Conservation (phyloP, 2,797 vertebrate species). For the Scomberomorus guttatus region DNA sequence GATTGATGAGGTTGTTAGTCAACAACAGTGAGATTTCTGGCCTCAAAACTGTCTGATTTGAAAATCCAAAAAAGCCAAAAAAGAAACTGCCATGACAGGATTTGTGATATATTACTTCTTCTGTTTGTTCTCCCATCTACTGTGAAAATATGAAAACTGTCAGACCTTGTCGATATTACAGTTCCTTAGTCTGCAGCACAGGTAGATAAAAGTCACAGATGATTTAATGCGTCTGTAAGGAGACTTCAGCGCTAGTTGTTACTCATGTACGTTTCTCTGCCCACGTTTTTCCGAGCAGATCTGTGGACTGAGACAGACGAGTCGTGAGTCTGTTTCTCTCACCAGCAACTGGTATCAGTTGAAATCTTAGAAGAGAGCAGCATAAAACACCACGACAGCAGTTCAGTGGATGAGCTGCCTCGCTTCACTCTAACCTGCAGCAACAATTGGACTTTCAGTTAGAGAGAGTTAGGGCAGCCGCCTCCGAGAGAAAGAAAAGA, state of each 20-base stretch:
- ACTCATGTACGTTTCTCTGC: not conserved
- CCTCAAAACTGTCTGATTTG: no score
- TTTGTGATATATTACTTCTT: not conserved
- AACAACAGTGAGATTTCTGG: no score
- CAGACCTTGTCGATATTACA: not conserved
- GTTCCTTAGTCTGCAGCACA: not conserved
- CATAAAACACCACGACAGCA: no score
- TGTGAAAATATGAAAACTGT: not conserved
- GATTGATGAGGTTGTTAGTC: not conserved
- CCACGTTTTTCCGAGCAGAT: conserved; percentile 3
- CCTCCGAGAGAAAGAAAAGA: not conserved
- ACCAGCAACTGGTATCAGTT: not conserved
- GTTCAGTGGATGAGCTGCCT: not conserved
- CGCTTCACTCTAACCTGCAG: conserved; percentile 2
- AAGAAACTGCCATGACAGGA: not conserved
- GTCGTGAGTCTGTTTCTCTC: not conserved
- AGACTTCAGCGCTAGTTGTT: not conserved
- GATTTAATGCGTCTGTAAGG: conserved; percentile 1
- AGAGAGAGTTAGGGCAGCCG: not conserved
- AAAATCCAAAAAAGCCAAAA: not conserved
- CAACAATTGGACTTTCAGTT: not conserved
- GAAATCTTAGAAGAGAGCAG: not conserved
- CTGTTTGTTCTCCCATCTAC: not conserved
- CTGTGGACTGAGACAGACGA: not conserved
- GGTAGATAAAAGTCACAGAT: conserved; percentile 13